These are phyloP conservation scores for Rhegmatorhina hoffmannsi DNA, from an alignment of 2,113 vertebrate species.

Conservation along the genomic window DNA sequence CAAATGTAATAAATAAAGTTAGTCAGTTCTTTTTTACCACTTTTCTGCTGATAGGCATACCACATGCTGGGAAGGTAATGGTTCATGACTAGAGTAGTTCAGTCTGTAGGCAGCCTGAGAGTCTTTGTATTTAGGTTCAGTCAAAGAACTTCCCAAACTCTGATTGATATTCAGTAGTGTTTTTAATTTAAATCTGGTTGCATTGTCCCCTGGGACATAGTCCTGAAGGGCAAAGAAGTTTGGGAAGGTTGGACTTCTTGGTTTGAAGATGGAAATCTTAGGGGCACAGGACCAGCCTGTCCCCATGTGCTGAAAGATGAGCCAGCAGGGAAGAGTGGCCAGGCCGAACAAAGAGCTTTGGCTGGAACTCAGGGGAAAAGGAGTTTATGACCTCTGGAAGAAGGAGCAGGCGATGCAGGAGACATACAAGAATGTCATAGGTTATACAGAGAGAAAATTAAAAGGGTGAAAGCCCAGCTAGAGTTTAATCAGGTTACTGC, in stretches of 20 bases:
- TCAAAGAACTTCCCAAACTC: constrained; percentile 35
- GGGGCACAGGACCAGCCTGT: not conserved
- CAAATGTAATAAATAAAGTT: constrained; percentile 89
- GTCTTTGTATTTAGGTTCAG: constrained; percentile 63
- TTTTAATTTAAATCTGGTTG: not conserved
- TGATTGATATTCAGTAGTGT: constrained; percentile 20
- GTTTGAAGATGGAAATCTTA: not conserved
- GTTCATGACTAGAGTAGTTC: constrained; percentile 84
- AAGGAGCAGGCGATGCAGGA: not conserved
- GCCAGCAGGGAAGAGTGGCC: not conserved
- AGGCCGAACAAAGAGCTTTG: not conserved
- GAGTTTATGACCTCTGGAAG: not conserved
- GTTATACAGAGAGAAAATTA: not conserved
- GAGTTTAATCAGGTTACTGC: not conserved
- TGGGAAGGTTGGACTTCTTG: not conserved
- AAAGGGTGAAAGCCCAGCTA: not conserved
- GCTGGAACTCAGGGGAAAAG: not conserved
- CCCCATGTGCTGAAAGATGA: not conserved
- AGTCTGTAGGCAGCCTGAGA: constrained; percentile 65
- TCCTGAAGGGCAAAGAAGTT: not conserved
- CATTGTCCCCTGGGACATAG: not conserved
- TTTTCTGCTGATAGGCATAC: constrained; percentile 80
- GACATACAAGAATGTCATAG: not conserved
- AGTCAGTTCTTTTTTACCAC: constrained; percentile 78
- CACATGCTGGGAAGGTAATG: constrained; percentile 82